A percentile compares a stretch with the other conserved stretches of the same genome.
These are phyloP conservation scores for Pyxicephalus adspersus DNA, from an alignment of 2,113 vertebrate genomes.

Conservation along the genomic window DNA sequence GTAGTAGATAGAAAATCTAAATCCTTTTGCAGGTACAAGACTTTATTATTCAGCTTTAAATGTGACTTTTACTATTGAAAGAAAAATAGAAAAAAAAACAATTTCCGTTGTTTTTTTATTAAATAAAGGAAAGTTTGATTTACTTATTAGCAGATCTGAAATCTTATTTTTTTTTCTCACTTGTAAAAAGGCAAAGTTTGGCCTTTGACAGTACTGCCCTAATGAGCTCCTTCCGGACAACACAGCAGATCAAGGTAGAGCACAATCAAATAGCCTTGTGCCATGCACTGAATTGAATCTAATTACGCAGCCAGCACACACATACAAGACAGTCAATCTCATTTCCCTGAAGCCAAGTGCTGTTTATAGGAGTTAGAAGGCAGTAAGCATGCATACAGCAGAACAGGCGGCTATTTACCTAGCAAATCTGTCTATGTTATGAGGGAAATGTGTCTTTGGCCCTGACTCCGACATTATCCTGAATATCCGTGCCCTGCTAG, in stretches of 20 bases:
- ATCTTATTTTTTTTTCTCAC: not conserved
- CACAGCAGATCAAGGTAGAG: constrained; percentile 51
- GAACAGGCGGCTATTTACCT: constrained; percentile 4
- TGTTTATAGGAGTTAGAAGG: constrained; percentile 5
- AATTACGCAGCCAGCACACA: constrained; percentile 30
- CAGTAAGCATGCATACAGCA: constrained; percentile 1
- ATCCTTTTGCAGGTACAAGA: no score
- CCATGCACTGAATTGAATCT: constrained; percentile 12
- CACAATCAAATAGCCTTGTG: constrained; percentile 29
- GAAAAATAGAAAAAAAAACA: no score
- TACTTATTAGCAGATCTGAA: constrained; percentile 19
- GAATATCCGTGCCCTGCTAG: constrained; percentile 12
- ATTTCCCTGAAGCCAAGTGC: not conserved
- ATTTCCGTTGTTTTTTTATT: no score
- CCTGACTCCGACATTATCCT: constrained; percentile 32
- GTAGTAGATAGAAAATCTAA: no score
- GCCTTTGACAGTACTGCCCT: constrained; percentile 6
- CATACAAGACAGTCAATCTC: not conserved
- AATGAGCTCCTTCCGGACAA: constrained; percentile 50
- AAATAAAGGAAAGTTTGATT: not conserved
- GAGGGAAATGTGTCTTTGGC: constrained; percentile 33
- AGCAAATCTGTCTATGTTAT: not conserved
- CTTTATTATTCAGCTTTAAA: no score
- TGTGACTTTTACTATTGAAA: no score
- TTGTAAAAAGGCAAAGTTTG: not conserved